These are phyloP conservation scores for Okapia johnstoni DNA, from an alignment of 2,113 vertebrate species.

Conservation along the genomic window DNA sequence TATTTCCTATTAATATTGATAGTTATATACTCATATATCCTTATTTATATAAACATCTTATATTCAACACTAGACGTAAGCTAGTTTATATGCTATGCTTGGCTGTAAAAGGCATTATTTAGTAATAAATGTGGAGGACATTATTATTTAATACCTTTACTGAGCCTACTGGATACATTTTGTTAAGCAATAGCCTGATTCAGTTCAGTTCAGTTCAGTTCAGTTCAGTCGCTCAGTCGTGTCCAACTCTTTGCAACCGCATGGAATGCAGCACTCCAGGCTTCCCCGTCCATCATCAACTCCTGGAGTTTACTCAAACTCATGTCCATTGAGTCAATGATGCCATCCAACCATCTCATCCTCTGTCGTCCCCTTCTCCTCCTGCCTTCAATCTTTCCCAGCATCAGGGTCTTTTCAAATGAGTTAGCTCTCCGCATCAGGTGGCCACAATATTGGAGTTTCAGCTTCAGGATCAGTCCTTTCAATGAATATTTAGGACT, in stretches of 20 bases:
- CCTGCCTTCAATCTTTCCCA: neutral
- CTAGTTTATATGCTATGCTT: neutral
- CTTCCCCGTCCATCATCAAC: neutral
- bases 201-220: neutral
- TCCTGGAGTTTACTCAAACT: neutral
- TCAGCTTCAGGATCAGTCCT: neutral
- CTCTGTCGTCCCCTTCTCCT: neutral
- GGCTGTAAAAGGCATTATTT: neutral
- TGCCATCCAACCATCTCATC: neutral
- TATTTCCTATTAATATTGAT: neutral
- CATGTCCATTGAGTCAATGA: neutral
- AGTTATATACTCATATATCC: neutral
- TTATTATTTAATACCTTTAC: neutral
- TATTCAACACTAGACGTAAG: neutral
- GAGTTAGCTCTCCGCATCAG: neutral
- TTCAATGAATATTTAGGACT: neutral
- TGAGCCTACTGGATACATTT: neutral
- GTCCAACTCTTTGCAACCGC: neutral
- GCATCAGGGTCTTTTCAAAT: neutral
- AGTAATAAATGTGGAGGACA: neutral
- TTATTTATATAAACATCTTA: neutral
- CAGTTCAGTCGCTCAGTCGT: neutral
- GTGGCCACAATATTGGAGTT: neutral
- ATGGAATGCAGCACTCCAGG: neutral
- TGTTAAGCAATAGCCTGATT: neutral